These are phyloP conservation scores for Venusia cambrica DNA, from an alignment of 2,888 invertebrate genomes.

Conservation along the genomic window DNA sequence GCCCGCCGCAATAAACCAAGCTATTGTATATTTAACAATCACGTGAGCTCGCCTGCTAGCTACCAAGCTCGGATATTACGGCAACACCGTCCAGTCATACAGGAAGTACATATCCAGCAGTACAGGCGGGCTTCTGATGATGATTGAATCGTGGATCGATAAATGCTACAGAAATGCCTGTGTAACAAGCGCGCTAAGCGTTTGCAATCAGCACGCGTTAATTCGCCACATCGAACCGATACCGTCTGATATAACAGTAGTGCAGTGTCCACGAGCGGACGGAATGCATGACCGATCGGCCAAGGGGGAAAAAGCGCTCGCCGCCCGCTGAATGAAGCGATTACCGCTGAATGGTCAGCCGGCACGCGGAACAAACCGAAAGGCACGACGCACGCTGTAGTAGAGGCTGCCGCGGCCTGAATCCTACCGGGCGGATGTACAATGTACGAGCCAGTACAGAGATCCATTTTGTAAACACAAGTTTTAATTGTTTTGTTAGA, in stretches of 20 bases:
- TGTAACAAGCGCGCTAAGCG: conserved; percentile 13
- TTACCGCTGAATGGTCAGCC: conserved; percentile 72
- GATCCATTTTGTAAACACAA: too few species aligned
- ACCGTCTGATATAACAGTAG: conserved; percentile 50
- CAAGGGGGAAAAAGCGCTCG: conserved; percentile 67
- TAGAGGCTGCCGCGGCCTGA: conserved; percentile 4
- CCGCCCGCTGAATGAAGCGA: conserved; percentile 75
- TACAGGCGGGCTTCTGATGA: too few species aligned
- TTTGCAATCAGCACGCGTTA: conserved; percentile 34
- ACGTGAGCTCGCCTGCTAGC: too few species aligned
- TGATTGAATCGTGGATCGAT: too few species aligned
- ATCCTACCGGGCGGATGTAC: too few species aligned
- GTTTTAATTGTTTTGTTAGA: too few species aligned
- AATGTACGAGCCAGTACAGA: too few species aligned
- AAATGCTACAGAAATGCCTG: conserved; percentile 7
- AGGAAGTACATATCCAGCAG: too few species aligned
- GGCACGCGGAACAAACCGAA: conserved; percentile 74
- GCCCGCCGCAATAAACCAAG: too few species aligned
- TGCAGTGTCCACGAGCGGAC: conserved; percentile 31
- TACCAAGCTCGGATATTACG: too few species aligned
- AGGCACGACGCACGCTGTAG: conserved; percentile 54
- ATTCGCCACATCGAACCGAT: conserved; percentile 51
- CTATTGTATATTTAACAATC: too few species aligned
- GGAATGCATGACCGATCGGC: conserved; percentile 78
- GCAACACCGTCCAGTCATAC: too few species aligned